Evolutionary conservation across 1,140 invertebrate species (phyloP), one percentile per base, ranked within the genome.

Genomic region (Sinella curviseta): DNA sequence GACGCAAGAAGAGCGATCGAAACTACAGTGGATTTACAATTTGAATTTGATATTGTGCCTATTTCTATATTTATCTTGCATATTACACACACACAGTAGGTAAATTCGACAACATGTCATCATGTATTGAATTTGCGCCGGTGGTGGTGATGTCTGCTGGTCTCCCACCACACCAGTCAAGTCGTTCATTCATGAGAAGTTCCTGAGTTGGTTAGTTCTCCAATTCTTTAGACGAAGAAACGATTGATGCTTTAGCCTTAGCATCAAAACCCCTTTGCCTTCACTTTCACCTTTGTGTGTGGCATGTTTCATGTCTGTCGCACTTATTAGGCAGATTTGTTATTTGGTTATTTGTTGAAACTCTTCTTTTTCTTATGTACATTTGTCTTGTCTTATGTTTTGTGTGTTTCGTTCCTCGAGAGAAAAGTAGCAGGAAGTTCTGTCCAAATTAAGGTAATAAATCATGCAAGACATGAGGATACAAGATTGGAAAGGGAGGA

Each of bases 401-500:
- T 48, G 8, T 20, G 39, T 8, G 39, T 48, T 60, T 60, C 24
- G 57, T 60, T 4, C 14, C 24, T 60, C 24, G 57, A 60, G 57
- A 33, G 26, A 70, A 70, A 70, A 70, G 1, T 33, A 70, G 30
- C 65, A 70, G 31, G 65, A 70, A 70, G 30, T 33, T 30, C n/a
- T 33, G 8, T 70, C n/a, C 65, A 33, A 70, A 70, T 70, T 70
- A 70, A 33, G 65, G 31, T 70, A 70, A 70, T 70, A 70, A 70
- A 70, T 70, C 65, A 70, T 70, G 65, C 65, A 70, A 3, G 65
- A 70, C 65, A 33, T 16, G 65, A 33, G 30, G 65, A 60, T 3
- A 12, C 24, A 60, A 17, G 57, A 60, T 60, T 12, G 57, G 57
- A 60, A n/a, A 48, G 39, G 39, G 39, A 12, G 8, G 39, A 48